Conservation (phyloP, 2,113 vertebrate genomes). For the Prochilodus magdalenae region DNA sequence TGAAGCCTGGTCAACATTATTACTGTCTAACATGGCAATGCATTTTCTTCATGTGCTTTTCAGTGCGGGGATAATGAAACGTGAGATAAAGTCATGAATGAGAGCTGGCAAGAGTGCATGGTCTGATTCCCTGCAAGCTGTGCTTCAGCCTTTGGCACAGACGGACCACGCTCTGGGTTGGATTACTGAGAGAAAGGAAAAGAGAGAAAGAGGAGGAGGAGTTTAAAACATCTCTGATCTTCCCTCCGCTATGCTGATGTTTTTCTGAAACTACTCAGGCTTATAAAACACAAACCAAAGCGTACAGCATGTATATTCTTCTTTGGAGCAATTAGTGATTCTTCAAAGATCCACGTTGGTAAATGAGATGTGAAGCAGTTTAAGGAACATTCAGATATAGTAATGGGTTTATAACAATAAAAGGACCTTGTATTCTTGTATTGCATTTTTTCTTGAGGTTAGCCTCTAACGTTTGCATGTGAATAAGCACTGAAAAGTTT, state of each 20-base stretch:
- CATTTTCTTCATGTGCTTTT: slow-evolving; percentile 19
- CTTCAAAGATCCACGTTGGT: too few relatives aligned
- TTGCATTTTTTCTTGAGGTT: too few relatives aligned
- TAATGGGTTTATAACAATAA: too few relatives aligned
- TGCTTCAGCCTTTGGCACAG: slow-evolving; percentile 49
- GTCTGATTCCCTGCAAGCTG: slow-evolving; percentile 49
- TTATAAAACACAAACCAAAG: not conserved
- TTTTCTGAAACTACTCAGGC: slow-evolving; percentile 24
- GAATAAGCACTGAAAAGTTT: too few relatives aligned
- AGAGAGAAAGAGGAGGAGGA: slow-evolving; percentile 13
- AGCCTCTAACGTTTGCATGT: too few relatives aligned
- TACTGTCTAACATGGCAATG: slow-evolving; percentile 20
- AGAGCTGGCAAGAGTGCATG: slow-evolving; percentile 29
- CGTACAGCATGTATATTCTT: not conserved
- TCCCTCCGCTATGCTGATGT: slow-evolving; percentile 15
- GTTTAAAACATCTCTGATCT: slow-evolving; percentile 35
- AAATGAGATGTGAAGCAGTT: too few relatives aligned
- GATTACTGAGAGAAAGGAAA: slow-evolving; percentile 46
- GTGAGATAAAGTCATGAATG: slow-evolving; percentile 52
- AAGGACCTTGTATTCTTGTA: too few relatives aligned
- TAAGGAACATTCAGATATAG: too few relatives aligned
- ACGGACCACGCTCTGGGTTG: slow-evolving; percentile 42
- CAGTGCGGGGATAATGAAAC: slow-evolving; percentile 28
- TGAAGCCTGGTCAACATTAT: slow-evolving; percentile 3
- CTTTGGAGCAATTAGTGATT: too few relatives aligned